These are phyloP conservation scores for Brachymystax lenok DNA, from an alignment of 2,797 vertebrate species.

Conservation along the genomic window DNA sequence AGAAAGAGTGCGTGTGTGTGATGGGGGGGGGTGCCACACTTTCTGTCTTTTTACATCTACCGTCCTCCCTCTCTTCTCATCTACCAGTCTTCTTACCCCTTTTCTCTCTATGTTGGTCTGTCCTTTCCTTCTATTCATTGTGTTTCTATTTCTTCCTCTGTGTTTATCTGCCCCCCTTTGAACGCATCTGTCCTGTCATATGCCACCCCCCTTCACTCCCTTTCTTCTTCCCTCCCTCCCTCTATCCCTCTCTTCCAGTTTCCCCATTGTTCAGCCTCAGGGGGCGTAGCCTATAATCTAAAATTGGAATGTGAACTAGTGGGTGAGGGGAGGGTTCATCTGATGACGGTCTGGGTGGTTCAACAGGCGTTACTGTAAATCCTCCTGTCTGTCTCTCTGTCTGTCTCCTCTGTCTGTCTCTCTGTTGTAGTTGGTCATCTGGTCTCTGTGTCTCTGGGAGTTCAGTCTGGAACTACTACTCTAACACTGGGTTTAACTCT, in stretches of 20 bases:
- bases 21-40: neutral
- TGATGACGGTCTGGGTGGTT: slow-evolving; percentile 57
- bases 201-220: neutral
- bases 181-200: slow-evolving; percentile 18
- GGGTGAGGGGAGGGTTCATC: slow-evolving; percentile 40
- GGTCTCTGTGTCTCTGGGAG: slow-evolving; percentile 3
- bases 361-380: slow-evolving; percentile 37
- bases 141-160: slow-evolving; percentile 18
- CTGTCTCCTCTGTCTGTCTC: slow-evolving; percentile 14
- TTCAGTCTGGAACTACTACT: neutral
- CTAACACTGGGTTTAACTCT: neutral
- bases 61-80: slow-evolving; percentile 1
- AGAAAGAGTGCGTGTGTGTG: slow-evolving; percentile 5
- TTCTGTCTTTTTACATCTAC: neutral
- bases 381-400: neutral
- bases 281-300: neutral
- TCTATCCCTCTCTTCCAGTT: neutral
- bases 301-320: neutral
- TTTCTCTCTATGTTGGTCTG: neutral
- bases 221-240: neutral
- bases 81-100: neutral
- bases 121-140: slow-evolving; percentile 16
- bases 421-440: slow-evolving; percentile 5
- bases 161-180: slow-evolving; percentile 6
- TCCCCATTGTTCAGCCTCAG: no score